Evolutionary conservation across 2,888 invertebrate species (phyloP).

Genomic region (Phyllotreta cruciferae): DNA sequence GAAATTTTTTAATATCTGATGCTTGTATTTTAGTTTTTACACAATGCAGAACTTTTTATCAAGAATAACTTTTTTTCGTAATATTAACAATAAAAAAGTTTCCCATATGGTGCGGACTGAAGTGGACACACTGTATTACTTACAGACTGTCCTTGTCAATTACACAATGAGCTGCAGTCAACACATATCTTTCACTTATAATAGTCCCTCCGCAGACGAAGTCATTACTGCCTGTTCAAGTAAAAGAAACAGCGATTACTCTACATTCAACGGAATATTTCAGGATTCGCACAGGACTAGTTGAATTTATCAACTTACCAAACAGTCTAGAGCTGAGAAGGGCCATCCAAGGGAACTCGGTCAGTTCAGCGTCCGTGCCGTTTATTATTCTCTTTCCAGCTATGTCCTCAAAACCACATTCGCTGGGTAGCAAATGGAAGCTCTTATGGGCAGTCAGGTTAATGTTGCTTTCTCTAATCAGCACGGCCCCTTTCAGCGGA

Average conservation of each 20-base stretch:
- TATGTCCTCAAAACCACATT: constrained; percentile 66
- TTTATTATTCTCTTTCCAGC: constrained; percentile 61
- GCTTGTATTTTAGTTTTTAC: no score
- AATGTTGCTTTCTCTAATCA: constrained; percentile 47
- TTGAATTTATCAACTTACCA: constrained; percentile 29
- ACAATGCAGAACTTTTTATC: no score
- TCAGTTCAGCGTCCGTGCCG: constrained; percentile 53
- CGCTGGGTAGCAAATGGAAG: constrained; percentile 54
- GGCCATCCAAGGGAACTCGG: constrained; percentile 80
- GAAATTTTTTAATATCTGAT: no score
- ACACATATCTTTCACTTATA: constrained; percentile 64
- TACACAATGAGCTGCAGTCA: constrained; percentile 69
- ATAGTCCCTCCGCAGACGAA: constrained; percentile 63
- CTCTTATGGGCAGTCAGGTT: constrained; percentile 53
- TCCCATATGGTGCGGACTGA: no score
- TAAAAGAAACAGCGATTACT: constrained; percentile 25
- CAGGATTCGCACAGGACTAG: not conserved
- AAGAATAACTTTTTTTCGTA: no score
- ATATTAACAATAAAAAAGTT: no score
- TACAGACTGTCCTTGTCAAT: constrained; percentile 49
- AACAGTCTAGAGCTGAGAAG: constrained; percentile 63
- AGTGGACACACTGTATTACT: no score
- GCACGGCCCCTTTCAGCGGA: constrained; percentile 49
- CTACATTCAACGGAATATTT: no score
- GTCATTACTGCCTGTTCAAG: constrained; percentile 45